phyloP scores from a whole-genome alignment of 2,888 invertebrate genomes.

The Drosophila barbarae region DNA sequence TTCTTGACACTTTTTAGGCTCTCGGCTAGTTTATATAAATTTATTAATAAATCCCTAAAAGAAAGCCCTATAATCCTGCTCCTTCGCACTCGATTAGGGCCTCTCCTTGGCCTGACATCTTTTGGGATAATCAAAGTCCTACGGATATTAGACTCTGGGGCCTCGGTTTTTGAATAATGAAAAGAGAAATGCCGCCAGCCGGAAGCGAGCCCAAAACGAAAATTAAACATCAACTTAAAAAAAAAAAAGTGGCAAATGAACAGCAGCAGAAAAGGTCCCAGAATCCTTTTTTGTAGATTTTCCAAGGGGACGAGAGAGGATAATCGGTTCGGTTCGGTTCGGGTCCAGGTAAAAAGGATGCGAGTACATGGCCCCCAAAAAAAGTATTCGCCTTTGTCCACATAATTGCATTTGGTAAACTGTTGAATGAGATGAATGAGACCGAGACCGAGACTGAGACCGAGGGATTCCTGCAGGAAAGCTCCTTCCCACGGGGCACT shows the following conservation, averaged over 20 bases:
- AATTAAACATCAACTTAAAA: conserved; percentile 61
- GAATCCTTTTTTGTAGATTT: conserved; percentile 4
- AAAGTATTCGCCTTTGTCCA: conserved; percentile 28
- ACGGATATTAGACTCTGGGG: conserved; percentile 3
- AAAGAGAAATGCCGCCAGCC: conserved; percentile 25
- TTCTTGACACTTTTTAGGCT: too few relatives aligned
- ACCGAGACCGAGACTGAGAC: neutral
- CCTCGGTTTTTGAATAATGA: neutral
- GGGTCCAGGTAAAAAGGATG: conserved; percentile 19
- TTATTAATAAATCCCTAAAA: too few relatives aligned
- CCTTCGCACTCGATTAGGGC: too few relatives aligned
- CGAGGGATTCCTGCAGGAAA: neutral
- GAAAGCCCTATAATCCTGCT: neutral
- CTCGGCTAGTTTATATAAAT: neutral
- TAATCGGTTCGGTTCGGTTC: conserved; percentile 10
- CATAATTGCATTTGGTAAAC: conserved; percentile 36
- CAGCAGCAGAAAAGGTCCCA: conserved; percentile 30
- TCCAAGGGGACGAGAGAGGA: neutral
- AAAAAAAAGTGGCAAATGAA: conserved; percentile 50
- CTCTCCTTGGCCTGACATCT: neutral
- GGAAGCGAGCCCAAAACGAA: conserved; percentile 39
- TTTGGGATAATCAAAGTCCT: conserved; percentile 3
- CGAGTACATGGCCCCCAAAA: neutral
- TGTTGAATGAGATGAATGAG: conserved; percentile 25
- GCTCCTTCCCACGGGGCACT: conserved; percentile 5